A percentile compares a stretch with the other conserved stretches of the same genome.
Conservation (phyloP, 1,140 invertebrate species). For the Aradophagus sp. region DNA sequence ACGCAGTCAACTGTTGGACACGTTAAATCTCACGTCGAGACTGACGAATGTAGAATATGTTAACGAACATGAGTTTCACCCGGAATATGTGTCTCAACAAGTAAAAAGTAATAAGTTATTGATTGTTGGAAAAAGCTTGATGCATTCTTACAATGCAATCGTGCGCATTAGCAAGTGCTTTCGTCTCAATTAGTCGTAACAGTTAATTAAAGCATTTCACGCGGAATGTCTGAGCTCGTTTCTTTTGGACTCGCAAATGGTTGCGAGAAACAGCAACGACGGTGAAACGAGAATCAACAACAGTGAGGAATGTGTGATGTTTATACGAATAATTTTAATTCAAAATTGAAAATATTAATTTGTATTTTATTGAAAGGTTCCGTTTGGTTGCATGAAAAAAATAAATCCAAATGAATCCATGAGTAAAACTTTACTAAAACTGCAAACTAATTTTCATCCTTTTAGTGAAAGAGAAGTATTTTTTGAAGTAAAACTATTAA, state of each 20-base stretch:
- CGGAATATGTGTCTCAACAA: slow-evolving; percentile 14
- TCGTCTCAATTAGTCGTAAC: slow-evolving; percentile 70
- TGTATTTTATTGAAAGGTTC: no score
- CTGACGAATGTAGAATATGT: slow-evolving; percentile 19
- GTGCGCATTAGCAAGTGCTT: slow-evolving; percentile 63
- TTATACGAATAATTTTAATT: slow-evolving; percentile 58
- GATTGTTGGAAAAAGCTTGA: slow-evolving; percentile 31
- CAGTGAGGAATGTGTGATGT: slow-evolving; percentile 63
- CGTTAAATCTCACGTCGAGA: slow-evolving; percentile 32
- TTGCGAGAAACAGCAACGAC: slow-evolving; percentile 68
- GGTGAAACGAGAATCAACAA: slow-evolving; percentile 64
- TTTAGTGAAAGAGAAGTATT: no score
- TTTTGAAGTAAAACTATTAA: no score
- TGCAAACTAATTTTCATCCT: no score
- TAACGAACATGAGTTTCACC: slow-evolving; percentile 44
- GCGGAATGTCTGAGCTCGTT: slow-evolving; percentile 56
- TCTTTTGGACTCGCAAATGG: slow-evolving; percentile 19
- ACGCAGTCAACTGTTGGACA: slow-evolving; percentile 14
- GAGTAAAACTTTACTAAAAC: no score
- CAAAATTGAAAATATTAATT: no score
- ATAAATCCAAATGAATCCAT: no score
- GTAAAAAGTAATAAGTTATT: slow-evolving; percentile 45
- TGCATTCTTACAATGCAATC: slow-evolving; percentile 48
- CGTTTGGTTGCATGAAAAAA: no score
- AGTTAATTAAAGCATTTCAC: slow-evolving; percentile 67